Base-by-base conservation (phyloP, 1,140 invertebrate species). In the Antheraea mylitta region DNA sequence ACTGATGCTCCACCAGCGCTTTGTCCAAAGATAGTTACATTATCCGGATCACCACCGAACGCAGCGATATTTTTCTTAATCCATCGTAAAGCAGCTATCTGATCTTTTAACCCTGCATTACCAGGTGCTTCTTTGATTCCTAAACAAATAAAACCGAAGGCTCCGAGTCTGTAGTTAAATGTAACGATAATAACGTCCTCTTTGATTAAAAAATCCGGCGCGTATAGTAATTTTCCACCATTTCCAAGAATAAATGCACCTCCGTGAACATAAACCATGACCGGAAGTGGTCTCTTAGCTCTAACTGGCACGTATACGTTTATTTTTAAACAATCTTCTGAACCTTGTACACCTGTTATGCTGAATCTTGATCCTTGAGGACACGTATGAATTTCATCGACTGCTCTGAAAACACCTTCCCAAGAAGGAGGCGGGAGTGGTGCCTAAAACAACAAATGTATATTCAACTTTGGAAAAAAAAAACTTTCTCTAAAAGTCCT, bases 251-350 rank as follows among this genome's bases (percentile, higher is more conserved):
- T 86, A 81, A 95, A 96, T 9, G 87, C 93, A 70, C 95, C 95
- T 13, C 94, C 94, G 72, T 96, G 94, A 19, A 96, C 93, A 76
- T 87, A 95, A 4, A 96, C 92, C 93, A 96, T 94, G 0, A 95
- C 95, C 13, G 95, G 89, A 3, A 91, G 68, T 0, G 85, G 78
- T 71, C 77, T 75, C 77, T 72, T 80, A 71, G 81, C 64, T 16
- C 67, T 67, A 16, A 76, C 73, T 22, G 90, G 90, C 30, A 87
- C 85, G 45, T 88, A 89, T 0, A 92, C 81, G 69, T 89, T 30
- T 30, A 30, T 30, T 30, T 30, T 30, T 30, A 30, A 30, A 30
- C 22, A 30, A 30, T 30, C 22, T 92, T 22, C 89, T 18, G 75
- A 53, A 8, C 90, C 90, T 13, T 82, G 18, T 7, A 81, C 65